A percentile compares a stretch with the other conserved stretches of the same genome.
These are phyloP conservation scores for Proteles cristata DNA, from an alignment of 2,113 vertebrate species.

Conservation along the genomic window DNA sequence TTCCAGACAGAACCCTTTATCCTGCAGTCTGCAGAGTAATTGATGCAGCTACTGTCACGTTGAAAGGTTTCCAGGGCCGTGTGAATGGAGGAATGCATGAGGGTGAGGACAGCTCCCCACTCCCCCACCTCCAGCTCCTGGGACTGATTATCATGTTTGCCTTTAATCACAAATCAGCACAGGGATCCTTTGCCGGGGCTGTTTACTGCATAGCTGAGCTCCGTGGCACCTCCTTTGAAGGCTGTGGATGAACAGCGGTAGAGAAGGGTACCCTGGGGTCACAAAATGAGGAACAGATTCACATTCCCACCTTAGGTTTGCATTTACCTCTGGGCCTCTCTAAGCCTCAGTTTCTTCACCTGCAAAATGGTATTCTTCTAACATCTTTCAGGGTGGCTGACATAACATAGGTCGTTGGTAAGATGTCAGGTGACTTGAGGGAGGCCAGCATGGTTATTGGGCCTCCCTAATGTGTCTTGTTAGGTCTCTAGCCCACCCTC, in stretches of 20 bases:
- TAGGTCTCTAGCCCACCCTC: neutral
- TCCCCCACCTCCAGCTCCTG: neutral
- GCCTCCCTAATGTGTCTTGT: neutral
- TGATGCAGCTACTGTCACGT: neutral
- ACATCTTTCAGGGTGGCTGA: neutral
- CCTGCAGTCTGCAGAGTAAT: conserved; percentile 9
- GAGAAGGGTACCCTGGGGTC: neutral
- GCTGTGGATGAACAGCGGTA: neutral
- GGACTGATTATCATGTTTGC: conserved; percentile 60
- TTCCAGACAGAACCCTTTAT: conserved; percentile 59
- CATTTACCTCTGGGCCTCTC: neutral
- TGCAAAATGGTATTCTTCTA: neutral
- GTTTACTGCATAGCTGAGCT: conserved; percentile 37
- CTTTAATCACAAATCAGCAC: conserved; percentile 64
- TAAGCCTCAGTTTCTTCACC: neutral
- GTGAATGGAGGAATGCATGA: neutral
- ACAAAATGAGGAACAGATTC: neutral
- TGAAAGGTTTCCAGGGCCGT: conserved; percentile 60
- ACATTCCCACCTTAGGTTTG: neutral
- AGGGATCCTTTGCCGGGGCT: neutral
- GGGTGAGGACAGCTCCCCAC: neutral
- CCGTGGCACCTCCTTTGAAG: conserved; percentile 41
- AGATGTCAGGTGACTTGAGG: neutral
- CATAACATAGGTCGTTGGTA: neutral
- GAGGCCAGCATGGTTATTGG: neutral